phyloP scores from a whole-genome alignment of 2,797 vertebrate genomes.

The Malurus splendens region DNA sequence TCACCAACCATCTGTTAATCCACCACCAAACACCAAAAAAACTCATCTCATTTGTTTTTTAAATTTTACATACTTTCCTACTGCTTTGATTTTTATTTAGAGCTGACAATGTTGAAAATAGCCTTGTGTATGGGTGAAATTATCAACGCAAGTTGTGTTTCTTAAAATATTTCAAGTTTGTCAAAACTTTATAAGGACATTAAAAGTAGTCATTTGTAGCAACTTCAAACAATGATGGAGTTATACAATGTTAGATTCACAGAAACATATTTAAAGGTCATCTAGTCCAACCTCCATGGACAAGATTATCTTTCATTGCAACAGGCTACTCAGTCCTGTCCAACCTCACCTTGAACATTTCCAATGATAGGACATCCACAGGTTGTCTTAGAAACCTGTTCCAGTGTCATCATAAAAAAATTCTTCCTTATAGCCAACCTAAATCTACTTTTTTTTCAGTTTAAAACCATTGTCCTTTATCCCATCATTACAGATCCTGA shows the following conservation, averaged over 20 bases:
- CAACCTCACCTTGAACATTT: background rate
- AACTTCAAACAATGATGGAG: background rate
- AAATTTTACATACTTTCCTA: conserved; percentile 26
- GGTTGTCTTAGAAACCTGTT: background rate
- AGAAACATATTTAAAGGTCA: background rate
- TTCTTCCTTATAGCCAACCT: background rate
- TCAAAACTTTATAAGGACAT: background rate
- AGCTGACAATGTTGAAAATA: conserved; percentile 12
- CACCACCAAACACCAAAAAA: background rate
- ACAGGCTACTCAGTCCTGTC: background rate
- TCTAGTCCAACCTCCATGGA: background rate
- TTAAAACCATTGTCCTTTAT: background rate
- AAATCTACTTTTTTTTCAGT: background rate
- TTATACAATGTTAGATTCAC: background rate
- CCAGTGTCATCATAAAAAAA: background rate
- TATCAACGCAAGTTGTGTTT: background rate
- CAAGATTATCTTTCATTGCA: background rate
- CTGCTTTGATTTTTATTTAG: conserved; percentile 1
- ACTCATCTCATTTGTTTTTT: conserved; percentile 7
- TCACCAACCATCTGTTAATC: conserved; percentile 31
- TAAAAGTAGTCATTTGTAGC: background rate
- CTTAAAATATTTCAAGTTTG: background rate
- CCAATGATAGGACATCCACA: accelerated
- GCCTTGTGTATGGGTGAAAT: background rate
- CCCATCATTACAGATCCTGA: background rate